Conservation (phyloP, 2,797 vertebrate genomes). For the Clarias laeviceps region DNA sequence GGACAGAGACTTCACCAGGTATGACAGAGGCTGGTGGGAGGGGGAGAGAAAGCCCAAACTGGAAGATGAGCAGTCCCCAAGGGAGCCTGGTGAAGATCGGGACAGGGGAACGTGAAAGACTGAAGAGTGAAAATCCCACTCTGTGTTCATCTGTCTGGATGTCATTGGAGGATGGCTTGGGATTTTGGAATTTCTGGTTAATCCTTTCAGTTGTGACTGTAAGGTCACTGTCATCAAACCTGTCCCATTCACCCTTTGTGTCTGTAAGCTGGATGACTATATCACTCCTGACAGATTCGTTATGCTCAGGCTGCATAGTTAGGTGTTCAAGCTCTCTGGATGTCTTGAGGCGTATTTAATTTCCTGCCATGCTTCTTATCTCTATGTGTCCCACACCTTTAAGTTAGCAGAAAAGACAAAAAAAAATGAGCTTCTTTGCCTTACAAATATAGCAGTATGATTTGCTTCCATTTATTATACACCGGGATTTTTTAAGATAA, state of each 20-base stretch:
- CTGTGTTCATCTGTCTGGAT: conserved; percentile 58
- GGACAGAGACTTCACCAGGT: conserved; percentile 82
- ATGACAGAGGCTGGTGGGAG: conserved; percentile 70
- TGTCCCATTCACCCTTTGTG: conserved; percentile 73
- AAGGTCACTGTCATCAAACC: conserved; percentile 71
- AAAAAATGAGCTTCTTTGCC: conserved; percentile 4
- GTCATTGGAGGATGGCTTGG: conserved; percentile 57
- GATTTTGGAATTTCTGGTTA: conserved; percentile 62
- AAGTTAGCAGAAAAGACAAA: conserved; percentile 60
- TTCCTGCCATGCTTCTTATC: conserved; percentile 75
- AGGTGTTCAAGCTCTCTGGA: conserved; percentile 34
- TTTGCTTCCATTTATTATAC: conserved; percentile 38
- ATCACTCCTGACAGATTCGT: conserved; percentile 59
- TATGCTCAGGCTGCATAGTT: conserved; percentile 30
- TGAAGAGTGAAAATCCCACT: conserved; percentile 55
- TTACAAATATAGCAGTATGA: background rate
- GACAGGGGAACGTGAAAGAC: conserved; percentile 69
- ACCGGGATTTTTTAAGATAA: background rate
- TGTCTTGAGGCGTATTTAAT: conserved; percentile 43
- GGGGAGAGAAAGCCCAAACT: conserved; percentile 67
- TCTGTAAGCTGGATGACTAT: conserved; percentile 79
- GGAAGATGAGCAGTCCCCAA: conserved; percentile 63
- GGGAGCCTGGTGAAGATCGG: conserved; percentile 68
- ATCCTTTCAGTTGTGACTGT: conserved; percentile 71
- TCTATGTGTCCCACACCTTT: conserved; percentile 63